Base-by-base conservation (phyloP, 2,797 vertebrate species). In the Pangasius krempfi region DNA sequence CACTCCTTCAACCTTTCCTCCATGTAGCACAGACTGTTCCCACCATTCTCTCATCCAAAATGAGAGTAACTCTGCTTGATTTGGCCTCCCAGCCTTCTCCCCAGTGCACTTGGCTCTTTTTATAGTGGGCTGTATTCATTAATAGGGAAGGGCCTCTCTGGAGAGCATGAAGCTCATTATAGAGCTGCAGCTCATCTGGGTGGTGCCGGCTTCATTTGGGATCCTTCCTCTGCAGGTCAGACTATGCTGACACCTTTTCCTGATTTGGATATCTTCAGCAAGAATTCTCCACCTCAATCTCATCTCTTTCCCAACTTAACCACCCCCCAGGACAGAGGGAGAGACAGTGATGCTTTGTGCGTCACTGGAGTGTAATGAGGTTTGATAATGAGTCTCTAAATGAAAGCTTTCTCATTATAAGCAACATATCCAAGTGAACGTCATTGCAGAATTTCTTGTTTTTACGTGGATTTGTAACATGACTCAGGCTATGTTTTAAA, bases 281-380 rank as follows among this genome's bases (percentile, higher is more conserved):
- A 95, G 95, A 95, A 96, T 95, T 95, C 93, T 94, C 94, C 93
- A 95, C 93, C 94, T 96, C 94, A 96, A 96, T 96, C 95, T 96
- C 90, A 89, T 92, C 92, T 92, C 91, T 93, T 95, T 96, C 95
- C 94, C 88, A 95, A 95, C 94, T 96, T 96, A 95, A 94, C 92
- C 89, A 93, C 94, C 93, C 94, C 88, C 14, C 54, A 12, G 30
- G 87, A 86, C 78, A 79, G 68, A 8, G 62, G 50, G 64, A 72
- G 75, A 44, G 58, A 47, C n/a, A 70, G 2, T 33, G 18, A 40
- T 56, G 54, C 52, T 40, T 62, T 47, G 68, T 70, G 72, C 79
- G 68, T 85, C 73, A 73, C 30, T 84, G 58, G 30, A 83, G 88
- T n/a, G 47, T 90, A 92, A 90, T 91, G 87, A 90, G 87, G 79